Base-by-base conservation (phyloP, 1,140 invertebrate genomes). In the Acromyrmex charruanus region DNA sequence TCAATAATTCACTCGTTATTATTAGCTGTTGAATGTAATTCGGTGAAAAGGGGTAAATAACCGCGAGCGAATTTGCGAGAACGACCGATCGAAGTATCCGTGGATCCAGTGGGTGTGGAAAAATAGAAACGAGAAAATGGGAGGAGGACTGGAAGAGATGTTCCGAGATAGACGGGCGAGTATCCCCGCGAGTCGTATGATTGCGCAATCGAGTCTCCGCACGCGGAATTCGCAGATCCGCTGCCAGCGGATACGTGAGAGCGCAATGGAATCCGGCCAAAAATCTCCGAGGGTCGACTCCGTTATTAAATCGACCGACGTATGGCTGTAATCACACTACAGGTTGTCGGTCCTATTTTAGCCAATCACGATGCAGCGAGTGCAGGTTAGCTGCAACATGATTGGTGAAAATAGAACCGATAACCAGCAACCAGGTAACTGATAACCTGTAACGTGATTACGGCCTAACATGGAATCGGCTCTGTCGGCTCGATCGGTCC, bases 241-340 rank as follows among this genome's bases (percentile, higher is more conserved):
- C 55, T 84, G 85, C 77, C 77, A 86, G 49, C 85, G 31, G 44
- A 39, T 25, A 65, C 44, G 61, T 28, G 61, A 55, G n/a, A 58
- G 74, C 85, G 85, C 71, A 53, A 51, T 84, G 44, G 79, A 84
- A 71, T 87, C 82, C 25, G 71, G 71, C 79, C 81, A 84, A 89
- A 87, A 87, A 35, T 69, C 51, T 18, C 55, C 55, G 63, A 80
- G 63, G 77, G 16, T 51, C 69, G 69, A 18, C 55, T 49, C 80
- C 71, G 80, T 84, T 84, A 84, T 75, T 84, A 84, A 84, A 84
- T 84, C 80, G 71, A 55, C 31, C 31, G 31, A 35, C 5, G 31
- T 35, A 35, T 6, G 5, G 31, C 31, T 6, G 31, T 35, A 35
- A 35, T 35, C 31, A 35, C 31, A 6, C 31, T 35, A 35, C 31